Conservation (phyloP, 2,113 vertebrate genomes). For the Phasianus colchicus region DNA sequence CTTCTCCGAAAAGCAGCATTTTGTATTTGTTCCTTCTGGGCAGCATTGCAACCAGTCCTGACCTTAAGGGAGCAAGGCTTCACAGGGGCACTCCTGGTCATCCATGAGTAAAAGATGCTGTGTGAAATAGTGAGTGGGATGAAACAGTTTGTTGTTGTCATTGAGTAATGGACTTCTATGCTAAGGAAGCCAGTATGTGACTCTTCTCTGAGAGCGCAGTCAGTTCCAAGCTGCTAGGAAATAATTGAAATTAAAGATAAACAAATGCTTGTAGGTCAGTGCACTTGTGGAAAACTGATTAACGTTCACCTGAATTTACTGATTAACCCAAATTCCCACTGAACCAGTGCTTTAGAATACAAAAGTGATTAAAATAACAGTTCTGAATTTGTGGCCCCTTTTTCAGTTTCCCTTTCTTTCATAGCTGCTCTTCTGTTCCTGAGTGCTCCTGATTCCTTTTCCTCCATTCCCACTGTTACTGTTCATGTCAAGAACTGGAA, state of each 20-base stretch:
- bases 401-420: background rate
- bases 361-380: background rate
- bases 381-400: background rate
- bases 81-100: background rate
- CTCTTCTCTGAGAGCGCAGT: background rate
- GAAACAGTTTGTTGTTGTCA: conserved; percentile 22
- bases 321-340: background rate
- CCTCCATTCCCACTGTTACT: background rate
- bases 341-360: background rate
- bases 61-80: background rate
- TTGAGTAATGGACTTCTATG: background rate
- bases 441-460: background rate
- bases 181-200: background rate
- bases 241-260: background rate
- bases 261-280: background rate
- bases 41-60: background rate
- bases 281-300: background rate
- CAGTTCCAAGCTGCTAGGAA: background rate
- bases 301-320: background rate
- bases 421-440: background rate
- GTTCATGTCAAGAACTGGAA: background rate
- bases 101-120: background rate
- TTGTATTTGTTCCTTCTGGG: background rate
- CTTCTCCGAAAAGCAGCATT: background rate
- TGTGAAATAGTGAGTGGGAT: background rate